Conservation (phyloP, 2,113 vertebrate species). For the Taurulus bubalis region DNA sequence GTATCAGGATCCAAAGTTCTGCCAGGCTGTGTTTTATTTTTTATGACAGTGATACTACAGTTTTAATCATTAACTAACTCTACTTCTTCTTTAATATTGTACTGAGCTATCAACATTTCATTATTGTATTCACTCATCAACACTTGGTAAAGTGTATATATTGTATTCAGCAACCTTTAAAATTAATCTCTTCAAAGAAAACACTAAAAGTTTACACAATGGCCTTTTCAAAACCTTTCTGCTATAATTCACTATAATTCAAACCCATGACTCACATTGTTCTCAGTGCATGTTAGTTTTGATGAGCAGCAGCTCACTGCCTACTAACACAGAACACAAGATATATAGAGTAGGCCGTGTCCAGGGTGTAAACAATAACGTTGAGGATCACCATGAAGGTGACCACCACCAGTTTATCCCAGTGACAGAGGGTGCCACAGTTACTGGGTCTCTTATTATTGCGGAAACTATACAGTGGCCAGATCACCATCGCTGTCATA, state of each 20-base stretch:
- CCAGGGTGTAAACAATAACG: slow-evolving; percentile 85
- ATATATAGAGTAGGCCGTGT: slow-evolving; percentile 84
- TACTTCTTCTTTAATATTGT: neutral
- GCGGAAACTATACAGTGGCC: slow-evolving; percentile 86
- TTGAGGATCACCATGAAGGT: slow-evolving; percentile 89
- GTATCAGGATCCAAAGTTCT: slow-evolving; percentile 60
- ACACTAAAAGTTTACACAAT: neutral
- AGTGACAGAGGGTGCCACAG: neutral
- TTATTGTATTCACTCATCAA: neutral
- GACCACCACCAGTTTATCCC: slow-evolving; percentile 83
- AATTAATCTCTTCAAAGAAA: neutral
- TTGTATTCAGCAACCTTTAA: neutral
- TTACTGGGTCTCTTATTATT: accelerated
- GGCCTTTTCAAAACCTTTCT: neutral
- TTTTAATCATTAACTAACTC: slow-evolving; percentile 65
- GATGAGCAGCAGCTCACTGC: slow-evolving; percentile 24
- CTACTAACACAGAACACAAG: slow-evolving; percentile 80
- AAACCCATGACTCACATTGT: neutral
- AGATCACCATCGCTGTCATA: slow-evolving; percentile 83
- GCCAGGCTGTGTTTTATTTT: neutral
- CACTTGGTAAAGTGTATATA: neutral
- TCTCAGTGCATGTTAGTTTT: neutral
- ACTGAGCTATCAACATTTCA: neutral
- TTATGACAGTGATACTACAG: slow-evolving; percentile 31
- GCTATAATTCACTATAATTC: neutral